phyloP scores from a whole-genome alignment of 2,113 vertebrate species.

The Gymnogyps californianus region DNA sequence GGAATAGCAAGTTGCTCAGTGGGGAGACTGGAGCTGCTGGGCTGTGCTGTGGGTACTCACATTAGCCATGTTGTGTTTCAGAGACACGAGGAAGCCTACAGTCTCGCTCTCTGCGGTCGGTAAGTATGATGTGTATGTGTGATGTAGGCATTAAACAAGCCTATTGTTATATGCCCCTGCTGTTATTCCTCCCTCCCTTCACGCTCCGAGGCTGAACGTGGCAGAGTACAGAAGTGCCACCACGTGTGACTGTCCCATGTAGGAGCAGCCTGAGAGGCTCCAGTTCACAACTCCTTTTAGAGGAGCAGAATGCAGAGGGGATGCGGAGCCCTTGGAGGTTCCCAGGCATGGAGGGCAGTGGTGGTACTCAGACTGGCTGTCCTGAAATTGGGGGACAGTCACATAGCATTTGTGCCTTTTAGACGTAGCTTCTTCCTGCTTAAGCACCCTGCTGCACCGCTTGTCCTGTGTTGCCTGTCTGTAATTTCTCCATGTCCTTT shows the following conservation, averaged over 20 bases:
- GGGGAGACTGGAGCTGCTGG: not conserved
- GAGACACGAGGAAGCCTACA: slow-evolving; percentile 91
- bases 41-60: not conserved
- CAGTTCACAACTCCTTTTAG: not conserved
- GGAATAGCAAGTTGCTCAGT: not conserved
- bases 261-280: not conserved
- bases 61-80: slow-evolving; percentile 64
- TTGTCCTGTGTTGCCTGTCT: not conserved
- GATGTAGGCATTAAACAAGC: not conserved
- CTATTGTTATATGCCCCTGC: not conserved
- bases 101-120: slow-evolving; percentile 92
- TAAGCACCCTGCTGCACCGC: not conserved
- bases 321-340: not conserved
- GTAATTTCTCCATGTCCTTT: not conserved
- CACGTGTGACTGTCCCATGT: rapidly evolving
- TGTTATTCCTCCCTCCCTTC: not conserved
- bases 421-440: not conserved
- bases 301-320: not conserved
- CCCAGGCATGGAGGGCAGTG: not conserved
- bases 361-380: not conserved
- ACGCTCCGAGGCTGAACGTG: rapidly evolving
- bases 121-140: slow-evolving; percentile 57
- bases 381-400: not conserved
- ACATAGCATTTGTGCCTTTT: not conserved
- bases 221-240: not conserved